A percentile compares a stretch with the other conserved stretches of the same genome.
These are phyloP conservation scores for Eudasyphora cyanicolor DNA, from an alignment of 2,888 invertebrate genomes.

Conservation along the genomic window DNA sequence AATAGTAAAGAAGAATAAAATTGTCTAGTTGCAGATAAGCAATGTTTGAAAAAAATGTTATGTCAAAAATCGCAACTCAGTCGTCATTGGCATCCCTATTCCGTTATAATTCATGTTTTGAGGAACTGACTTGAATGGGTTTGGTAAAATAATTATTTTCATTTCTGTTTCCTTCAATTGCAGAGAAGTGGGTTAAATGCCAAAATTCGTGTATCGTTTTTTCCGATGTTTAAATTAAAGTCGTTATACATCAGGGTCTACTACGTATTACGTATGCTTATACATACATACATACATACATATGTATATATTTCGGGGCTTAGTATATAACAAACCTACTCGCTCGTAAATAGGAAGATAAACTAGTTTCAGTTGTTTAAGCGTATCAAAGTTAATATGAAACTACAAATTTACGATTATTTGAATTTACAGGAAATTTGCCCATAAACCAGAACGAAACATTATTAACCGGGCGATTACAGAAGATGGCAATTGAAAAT, in stretches of 20 bases:
- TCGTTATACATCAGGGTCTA: background rate
- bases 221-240: conserved; percentile 29
- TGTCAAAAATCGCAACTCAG: too few relatives aligned
- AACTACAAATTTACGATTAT: too few relatives aligned
- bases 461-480: too few relatives aligned
- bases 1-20: too few relatives aligned
- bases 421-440: too few relatives aligned
- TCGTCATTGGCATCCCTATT: too few relatives aligned
- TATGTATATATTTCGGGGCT: background rate
- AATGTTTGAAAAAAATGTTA: too few relatives aligned
- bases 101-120: too few relatives aligned
- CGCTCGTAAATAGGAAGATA: conserved; percentile 22
- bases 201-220: conserved; percentile 21
- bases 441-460: too few relatives aligned
- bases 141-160: conserved; percentile 21
- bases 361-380: conserved; percentile 14
- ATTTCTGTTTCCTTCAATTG: background rate
- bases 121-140: background rate
- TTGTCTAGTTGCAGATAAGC: too few relatives aligned
- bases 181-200: conserved; percentile 49
- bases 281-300: conserved; percentile 5
- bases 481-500: too few relatives aligned
- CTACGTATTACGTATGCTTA: background rate
- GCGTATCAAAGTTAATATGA: background rate
- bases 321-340: background rate